A percentile compares a stretch with the other conserved stretches of the same genome.
Conservation (phyloP, 2,888 invertebrate genomes). For the Xestia sexstrigata region DNA sequence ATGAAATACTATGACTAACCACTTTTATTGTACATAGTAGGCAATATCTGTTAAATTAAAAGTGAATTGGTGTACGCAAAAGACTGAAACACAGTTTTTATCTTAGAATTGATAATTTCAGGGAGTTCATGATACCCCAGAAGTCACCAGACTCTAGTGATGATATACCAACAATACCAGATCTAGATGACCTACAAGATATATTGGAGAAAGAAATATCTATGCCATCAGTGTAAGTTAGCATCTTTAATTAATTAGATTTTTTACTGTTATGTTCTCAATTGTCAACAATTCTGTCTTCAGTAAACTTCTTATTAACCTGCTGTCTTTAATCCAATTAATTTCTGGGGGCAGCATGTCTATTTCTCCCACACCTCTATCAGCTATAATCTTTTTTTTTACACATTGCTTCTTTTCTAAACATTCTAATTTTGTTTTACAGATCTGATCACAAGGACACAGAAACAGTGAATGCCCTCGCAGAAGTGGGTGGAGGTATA, state of each 20-base stretch:
- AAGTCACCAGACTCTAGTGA: slow-evolving; percentile 85
- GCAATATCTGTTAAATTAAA: not conserved
- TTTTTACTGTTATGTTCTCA: not conserved
- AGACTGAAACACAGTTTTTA: not conserved
- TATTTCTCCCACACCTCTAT: not conserved
- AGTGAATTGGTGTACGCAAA: not conserved
- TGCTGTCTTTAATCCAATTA: not conserved
- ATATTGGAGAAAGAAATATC: slow-evolving; percentile 86
- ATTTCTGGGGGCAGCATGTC: not conserved
- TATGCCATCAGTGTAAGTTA: slow-evolving; percentile 81
- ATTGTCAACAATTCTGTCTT: not conserved
- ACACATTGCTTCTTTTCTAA: not conserved
- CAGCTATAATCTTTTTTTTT: not conserved
- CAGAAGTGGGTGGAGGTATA: slow-evolving; percentile 83
- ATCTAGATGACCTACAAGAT: slow-evolving; percentile 87
- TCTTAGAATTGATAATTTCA: slow-evolving; percentile 64
- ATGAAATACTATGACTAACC: not conserved
- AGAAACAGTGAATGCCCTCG: slow-evolving; percentile 83
- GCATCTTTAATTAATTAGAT: not conserved
- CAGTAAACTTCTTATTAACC: not conserved
- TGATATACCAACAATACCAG: slow-evolving; percentile 89
- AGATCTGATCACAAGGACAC: slow-evolving; percentile 80
- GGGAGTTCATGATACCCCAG: slow-evolving; percentile 86
- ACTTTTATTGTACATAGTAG: not conserved
- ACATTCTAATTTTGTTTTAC: too few species aligned